These are phyloP conservation scores for Drosophila mettleri DNA, from an alignment of 2,888 invertebrate genomes.

Conservation along the genomic window DNA sequence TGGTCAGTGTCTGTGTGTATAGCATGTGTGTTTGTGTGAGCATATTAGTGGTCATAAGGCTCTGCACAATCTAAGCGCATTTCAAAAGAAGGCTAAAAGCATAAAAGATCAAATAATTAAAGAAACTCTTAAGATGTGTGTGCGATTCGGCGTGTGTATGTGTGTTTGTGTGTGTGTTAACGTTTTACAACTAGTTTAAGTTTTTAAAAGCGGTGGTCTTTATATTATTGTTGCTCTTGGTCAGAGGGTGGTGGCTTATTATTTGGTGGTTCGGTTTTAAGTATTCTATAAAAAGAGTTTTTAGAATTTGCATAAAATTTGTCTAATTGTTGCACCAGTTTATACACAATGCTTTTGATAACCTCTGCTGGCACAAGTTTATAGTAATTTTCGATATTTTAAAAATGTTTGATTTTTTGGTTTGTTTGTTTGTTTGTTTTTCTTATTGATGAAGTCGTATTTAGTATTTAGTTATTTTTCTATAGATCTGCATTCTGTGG, in stretches of 20 bases:
- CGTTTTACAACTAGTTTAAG: slow-evolving; percentile 42
- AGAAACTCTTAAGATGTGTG: slow-evolving; percentile 44
- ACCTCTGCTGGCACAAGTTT: slow-evolving; percentile 15
- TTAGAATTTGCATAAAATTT: slow-evolving; percentile 15
- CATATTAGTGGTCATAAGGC: slow-evolving; percentile 15
- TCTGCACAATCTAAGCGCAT: slow-evolving; percentile 35
- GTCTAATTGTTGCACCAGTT: slow-evolving; percentile 25
- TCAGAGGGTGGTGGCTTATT: slow-evolving; percentile 37
- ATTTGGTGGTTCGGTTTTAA: slow-evolving; percentile 30
- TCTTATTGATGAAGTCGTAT: slow-evolving; percentile 7
- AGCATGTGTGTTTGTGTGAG: background rate
- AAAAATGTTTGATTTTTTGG: background rate
- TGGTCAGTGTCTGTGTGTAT: background rate
- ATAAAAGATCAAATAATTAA: slow-evolving; percentile 35
- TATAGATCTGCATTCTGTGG: slow-evolving; percentile 18
- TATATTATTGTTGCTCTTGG: slow-evolving; percentile 44
- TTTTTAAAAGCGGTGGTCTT: slow-evolving; percentile 11
- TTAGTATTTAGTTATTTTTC: background rate
- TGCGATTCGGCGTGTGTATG: slow-evolving; percentile 14
- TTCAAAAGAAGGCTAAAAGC: slow-evolving; percentile 34
- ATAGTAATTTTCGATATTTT: background rate
- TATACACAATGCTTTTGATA: slow-evolving; percentile 20
- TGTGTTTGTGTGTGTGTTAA: slow-evolving; percentile 20
- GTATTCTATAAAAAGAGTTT: slow-evolving; percentile 25
- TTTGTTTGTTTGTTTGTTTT: slow-evolving; percentile 1